Evolutionary conservation across 2,888 invertebrate genomes (phyloP), one percentile per base, ranked within the genome.

Genomic region (Patella pellucida): DNA sequence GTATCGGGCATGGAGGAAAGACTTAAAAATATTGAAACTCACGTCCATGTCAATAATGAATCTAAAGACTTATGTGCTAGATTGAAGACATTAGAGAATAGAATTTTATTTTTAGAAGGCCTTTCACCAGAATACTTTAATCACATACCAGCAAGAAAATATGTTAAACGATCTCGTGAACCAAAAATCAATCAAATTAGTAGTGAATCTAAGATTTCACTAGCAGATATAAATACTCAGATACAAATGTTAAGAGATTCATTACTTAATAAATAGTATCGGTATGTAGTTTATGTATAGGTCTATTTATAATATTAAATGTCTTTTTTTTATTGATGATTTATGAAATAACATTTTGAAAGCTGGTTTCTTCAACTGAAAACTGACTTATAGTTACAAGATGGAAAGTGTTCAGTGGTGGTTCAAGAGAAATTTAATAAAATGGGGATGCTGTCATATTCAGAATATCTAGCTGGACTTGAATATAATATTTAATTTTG

Each of bases 41-140:
- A 93, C 87, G 91, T 95, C 51, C 93, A 93, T 85, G 81, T 93
- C 51, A 90, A 50, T 14, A 76, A 56, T 67, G 77, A 78, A 77
- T 76, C 77, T 15, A 83, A 83, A 54, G 94, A 94, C 88, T 91
- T 96, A 52, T 95, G 94, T 86, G 91, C 92, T 76, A 92, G 96
- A 52, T 90, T 96, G 7, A 95, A 95, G 90, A 91, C 91, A 1
- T 92, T 96, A 85, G 96, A 96, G 90, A 94, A 96, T 85, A 93
- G 94, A 80, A 93, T 96, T 71, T 92, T 95, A 11, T 92, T 93
- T 78, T 90, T 96, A 76, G 95, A 96, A 90, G 93, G 95, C 0
- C 89, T 95, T 74, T 96, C 96, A 62, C 96, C 96, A 0, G 96
- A 96, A 90, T 96, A 96, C 87, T 93, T 94, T 78, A 62, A 62